Evolutionary conservation across 2,888 invertebrate species (phyloP), one percentile per base, ranked within the genome.

Genomic region (Colostygia pectinataria): DNA sequence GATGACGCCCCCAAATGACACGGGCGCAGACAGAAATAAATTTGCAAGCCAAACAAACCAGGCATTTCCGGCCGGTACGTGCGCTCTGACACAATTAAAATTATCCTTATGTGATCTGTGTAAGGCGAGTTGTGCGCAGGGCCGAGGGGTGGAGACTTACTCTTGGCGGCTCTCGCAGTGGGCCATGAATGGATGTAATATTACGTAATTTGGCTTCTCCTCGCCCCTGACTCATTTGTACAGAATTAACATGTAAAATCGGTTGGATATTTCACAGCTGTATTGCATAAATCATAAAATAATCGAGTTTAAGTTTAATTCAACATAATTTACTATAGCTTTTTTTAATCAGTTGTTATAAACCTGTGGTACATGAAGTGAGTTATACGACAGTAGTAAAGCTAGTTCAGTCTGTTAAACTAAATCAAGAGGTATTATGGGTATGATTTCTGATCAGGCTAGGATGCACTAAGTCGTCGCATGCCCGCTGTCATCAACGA

Each of bases 1-100:
- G 81, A 83, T 85, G 83, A 86, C 83, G 84, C 79, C 75, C 80
- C 69, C 80, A 80, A 80, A 81, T 85, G 83, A 86, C 87, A 86
- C 77, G 71, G 77, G 65, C 63, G 33, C 69, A 73, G 77, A 79
- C 83, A 75, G 73, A 89, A 89, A 90, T 90, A 90, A 88, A 80
- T 85, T 68, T 77, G 85, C 83, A 86, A 80, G 64, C 80, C 80
- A 87, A 87, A 89, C 85, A 88, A 84, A 83, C 75, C 76, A 62
- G 79, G 81, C 75, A 82, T 87, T 88, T 87, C 89, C 88, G 87
- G 77, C 77, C 78, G 70, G 66, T 79, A 79, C 75, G 74, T 80
- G 72, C 68, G 65, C 61, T 64, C 75, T 81, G 80, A 80, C 84
- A 82, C 76, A 85, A 81, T 84, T 75, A 63, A 78, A 76, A 71